These are phyloP conservation scores for Fukomys damarensis DNA, from an alignment of 2,113 vertebrate genomes.

Conservation along the genomic window DNA sequence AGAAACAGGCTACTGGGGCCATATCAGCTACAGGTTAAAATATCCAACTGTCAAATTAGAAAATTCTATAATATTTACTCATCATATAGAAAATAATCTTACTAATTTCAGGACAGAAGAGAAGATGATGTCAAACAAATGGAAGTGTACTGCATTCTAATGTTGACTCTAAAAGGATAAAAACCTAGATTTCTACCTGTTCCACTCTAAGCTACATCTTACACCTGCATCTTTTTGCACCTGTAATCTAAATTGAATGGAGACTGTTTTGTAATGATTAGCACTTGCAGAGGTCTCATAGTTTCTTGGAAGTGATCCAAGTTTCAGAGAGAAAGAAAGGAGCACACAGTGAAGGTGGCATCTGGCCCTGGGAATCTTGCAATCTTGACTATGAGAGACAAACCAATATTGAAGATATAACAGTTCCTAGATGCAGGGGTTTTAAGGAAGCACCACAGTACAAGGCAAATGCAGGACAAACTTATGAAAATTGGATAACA, in stretches of 20 bases:
- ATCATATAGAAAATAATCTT: not conserved
- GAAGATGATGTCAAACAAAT: not conserved
- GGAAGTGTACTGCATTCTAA: not conserved
- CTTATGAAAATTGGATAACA: not conserved
- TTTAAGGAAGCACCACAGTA: not conserved
- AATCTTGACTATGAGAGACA: conserved; percentile 19
- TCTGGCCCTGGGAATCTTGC: not conserved
- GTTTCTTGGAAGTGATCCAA: not conserved
- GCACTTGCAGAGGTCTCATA: not conserved
- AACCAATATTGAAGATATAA: not conserved
- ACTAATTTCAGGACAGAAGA: not conserved
- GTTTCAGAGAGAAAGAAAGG: not conserved
- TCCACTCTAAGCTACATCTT: not conserved
- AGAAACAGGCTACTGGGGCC: not conserved
- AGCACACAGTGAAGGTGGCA: not conserved
- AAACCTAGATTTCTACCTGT: not conserved
- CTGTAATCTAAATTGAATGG: not conserved
- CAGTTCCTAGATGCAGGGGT: not conserved
- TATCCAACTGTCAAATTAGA: not conserved
- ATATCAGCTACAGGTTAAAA: conserved; percentile 10
- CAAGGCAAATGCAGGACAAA: not conserved
- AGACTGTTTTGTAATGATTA: not conserved
- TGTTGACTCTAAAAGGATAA: not conserved
- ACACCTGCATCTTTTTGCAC: not conserved
- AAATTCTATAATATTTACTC: not conserved